phyloP scores from a whole-genome alignment of 1,140 invertebrate species.

The Nylanderia fulva region DNA sequence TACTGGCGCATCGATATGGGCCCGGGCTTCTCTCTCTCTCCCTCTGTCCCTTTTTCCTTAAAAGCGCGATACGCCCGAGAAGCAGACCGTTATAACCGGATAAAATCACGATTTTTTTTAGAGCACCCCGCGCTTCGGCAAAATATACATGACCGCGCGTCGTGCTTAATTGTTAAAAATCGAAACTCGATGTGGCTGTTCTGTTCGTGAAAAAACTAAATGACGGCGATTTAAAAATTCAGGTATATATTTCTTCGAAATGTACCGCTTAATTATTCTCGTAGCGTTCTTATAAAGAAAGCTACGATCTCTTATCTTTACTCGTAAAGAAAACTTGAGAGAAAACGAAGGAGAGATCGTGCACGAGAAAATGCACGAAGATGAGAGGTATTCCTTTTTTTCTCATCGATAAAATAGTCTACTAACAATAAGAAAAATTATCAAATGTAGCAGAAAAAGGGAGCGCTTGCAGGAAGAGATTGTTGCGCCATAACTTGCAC shows the following conservation, averaged over 20 bases:
- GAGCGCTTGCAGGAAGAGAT: neutral
- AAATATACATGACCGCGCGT: neutral
- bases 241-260: neutral
- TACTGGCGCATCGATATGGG: slow-evolving; percentile 65
- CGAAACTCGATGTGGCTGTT: neutral
- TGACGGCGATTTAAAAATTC: neutral
- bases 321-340: neutral
- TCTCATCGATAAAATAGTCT: neutral
- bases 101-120: slow-evolving; percentile 39
- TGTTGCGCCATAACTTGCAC: neutral
- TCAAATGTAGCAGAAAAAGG: neutral
- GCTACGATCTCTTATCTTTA: neutral
- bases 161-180: neutral
- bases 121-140: neutral
- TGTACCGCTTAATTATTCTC: neutral
- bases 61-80: slow-evolving; percentile 24
- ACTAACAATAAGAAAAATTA: neutral
- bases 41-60: neutral
- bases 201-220: neutral
- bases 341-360: neutral
- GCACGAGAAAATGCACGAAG: neutral
- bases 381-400: neutral
- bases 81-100: slow-evolving; percentile 7
- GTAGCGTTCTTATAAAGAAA: neutral
- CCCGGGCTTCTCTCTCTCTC: neutral